Percentiles rank a stretch among this genome's conserved stretches.
phyloP scores from a whole-genome alignment of 1,140 invertebrate species.

The Sycobia sp. region DNA sequence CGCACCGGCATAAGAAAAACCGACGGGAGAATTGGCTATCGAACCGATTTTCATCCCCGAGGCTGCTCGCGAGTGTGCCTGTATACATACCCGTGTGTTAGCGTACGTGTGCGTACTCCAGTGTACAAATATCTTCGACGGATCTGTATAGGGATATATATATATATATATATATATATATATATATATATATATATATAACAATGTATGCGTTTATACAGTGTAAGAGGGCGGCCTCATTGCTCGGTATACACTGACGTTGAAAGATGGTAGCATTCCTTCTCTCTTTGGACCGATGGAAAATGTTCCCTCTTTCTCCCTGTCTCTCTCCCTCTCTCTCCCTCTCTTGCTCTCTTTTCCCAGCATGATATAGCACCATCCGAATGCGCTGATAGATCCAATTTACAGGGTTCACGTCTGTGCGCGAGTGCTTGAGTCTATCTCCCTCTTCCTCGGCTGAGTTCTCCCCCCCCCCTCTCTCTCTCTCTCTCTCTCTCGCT shows the following conservation, averaged over 20 bases:
- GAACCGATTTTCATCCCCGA: slow-evolving; percentile 28
- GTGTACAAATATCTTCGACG: too few relatives aligned
- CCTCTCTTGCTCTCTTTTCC: slow-evolving; percentile 34
- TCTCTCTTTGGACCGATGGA: not conserved
- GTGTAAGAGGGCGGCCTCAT: not conserved
- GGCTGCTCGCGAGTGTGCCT: too few relatives aligned
- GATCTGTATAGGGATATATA: too few relatives aligned
- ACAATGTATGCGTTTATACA: not conserved
- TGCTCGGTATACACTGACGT: slow-evolving; percentile 48
- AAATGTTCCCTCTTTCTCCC: not conserved
- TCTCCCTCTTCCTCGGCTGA: too few relatives aligned
- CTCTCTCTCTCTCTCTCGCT: too few relatives aligned
- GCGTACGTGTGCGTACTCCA: too few relatives aligned
- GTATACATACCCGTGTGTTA: not conserved
- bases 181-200: too few relatives aligned
- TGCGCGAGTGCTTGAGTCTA: not conserved
- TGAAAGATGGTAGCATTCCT: slow-evolving; percentile 51
- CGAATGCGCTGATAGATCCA: slow-evolving; percentile 60
- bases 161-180: too few relatives aligned
- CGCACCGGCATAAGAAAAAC: slow-evolving; percentile 43
- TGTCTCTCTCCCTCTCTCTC: not conserved
- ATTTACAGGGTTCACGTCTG: slow-evolving; percentile 43
- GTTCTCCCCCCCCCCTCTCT: slow-evolving; percentile 4
- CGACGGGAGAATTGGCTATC: slow-evolving; percentile 48
- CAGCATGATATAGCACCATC: slow-evolving; percentile 60